These are phyloP conservation scores for Pristionchus fissidentatus DNA, from an alignment of 2,888 invertebrate genomes.

Conservation along the genomic window DNA sequence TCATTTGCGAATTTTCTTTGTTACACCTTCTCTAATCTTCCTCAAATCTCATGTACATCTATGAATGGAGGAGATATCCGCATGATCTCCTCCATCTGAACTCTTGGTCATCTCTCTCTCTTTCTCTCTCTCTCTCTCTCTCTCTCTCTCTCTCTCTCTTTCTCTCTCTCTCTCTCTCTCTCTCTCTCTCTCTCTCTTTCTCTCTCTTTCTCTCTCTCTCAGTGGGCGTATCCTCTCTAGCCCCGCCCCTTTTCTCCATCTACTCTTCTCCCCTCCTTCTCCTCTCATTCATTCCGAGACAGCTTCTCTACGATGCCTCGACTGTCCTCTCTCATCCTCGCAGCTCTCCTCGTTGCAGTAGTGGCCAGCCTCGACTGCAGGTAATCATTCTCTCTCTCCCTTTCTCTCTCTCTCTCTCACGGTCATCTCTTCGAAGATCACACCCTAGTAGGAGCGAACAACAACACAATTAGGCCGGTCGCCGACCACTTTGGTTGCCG, in stretches of 20 bases:
- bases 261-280: neutral
- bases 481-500: too few relatives aligned
- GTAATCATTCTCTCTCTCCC: neutral
- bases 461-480: too few relatives aligned
- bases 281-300: neutral
- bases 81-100: too few relatives aligned
- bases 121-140: neutral
- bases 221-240: neutral
- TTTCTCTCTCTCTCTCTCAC: neutral
- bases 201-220: neutral
- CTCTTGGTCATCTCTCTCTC: neutral
- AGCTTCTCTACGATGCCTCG: neutral
- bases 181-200: neutral
- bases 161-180: neutral
- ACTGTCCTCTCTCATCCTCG: slow-evolving; percentile 6
- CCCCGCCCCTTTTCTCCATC: slow-evolving; percentile 12
- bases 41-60: too few relatives aligned
- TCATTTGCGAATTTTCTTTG: too few relatives aligned
- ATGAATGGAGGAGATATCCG: too few relatives aligned
- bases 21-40: too few relatives aligned
- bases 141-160: too few relatives aligned
- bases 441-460: too few relatives aligned
- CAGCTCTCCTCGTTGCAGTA: neutral
- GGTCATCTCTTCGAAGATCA: neutral
- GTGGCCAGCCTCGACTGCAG: slow-evolving; percentile 8